Percentiles rank a stretch among this genome's conserved stretches.
These are phyloP conservation scores for Syngnathus acus DNA, from an alignment of 2,797 vertebrate genomes.

Conservation along the genomic window DNA sequence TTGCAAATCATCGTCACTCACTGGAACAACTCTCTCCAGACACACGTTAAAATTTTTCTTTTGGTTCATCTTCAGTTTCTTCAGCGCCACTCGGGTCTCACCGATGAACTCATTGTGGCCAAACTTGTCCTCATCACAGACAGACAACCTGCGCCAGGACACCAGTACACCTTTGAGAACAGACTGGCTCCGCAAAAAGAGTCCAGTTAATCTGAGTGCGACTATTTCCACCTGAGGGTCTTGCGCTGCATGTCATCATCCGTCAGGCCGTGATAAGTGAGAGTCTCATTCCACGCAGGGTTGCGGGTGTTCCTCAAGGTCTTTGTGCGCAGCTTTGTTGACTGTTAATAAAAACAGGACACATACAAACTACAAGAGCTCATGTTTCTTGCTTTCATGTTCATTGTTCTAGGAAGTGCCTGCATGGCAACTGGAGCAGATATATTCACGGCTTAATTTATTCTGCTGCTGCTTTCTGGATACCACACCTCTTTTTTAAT, in stretches of 20 bases:
- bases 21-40: constrained; percentile 86
- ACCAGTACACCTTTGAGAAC: neutral
- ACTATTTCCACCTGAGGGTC: constrained; percentile 78
- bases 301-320: constrained; percentile 93
- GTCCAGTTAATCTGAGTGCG: neutral
- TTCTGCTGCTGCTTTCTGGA: neutral
- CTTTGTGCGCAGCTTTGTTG: constrained; percentile 92
- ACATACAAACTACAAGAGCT: neutral
- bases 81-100: constrained; percentile 90
- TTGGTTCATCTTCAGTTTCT: constrained; percentile 90
- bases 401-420: neutral
- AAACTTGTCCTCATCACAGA: constrained; percentile 96
- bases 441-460: neutral
- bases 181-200: neutral
- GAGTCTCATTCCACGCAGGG: constrained; percentile 87
- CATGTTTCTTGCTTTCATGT: neutral
- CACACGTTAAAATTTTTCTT: constrained; percentile 96
- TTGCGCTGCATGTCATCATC: constrained; percentile 96
- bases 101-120: constrained; percentile 97
- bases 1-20: constrained; percentile 56
- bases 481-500: constrained; percentile 5
- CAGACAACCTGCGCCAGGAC: constrained; percentile 77
- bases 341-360: constrained; percentile 56
- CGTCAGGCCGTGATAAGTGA: constrained; percentile 91
- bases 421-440: neutral